A percentile compares a stretch with the other conserved stretches of the same genome.
These are phyloP conservation scores for Australoheros scitulus DNA, from an alignment of 2,113 vertebrate genomes.

Conservation along the genomic window DNA sequence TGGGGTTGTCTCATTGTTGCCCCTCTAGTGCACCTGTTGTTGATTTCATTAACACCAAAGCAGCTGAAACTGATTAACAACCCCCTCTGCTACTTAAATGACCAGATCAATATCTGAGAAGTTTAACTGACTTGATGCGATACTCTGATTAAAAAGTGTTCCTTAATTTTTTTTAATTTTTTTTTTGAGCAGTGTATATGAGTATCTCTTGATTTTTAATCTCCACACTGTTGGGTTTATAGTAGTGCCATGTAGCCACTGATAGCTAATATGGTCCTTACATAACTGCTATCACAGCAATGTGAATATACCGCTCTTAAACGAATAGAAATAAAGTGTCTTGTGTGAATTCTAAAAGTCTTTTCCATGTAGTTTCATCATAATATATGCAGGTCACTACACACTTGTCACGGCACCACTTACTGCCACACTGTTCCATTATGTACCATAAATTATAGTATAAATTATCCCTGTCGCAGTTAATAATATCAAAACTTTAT, in stretches of 20 bases:
- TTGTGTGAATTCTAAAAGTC: conserved; percentile 40
- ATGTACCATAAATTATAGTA: conserved; percentile 69
- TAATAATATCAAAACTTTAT: conserved; percentile 71
- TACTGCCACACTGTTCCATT: conserved; percentile 65
- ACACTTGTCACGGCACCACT: conserved; percentile 41
- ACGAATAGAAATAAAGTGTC: not conserved
- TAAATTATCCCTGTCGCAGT: conserved; percentile 72
- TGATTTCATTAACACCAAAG: no score
- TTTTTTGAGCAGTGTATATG: not conserved
- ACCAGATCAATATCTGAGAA: no score
- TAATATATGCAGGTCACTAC: conserved; percentile 68
- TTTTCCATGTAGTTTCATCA: conserved; percentile 42
- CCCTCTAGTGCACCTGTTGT: no score
- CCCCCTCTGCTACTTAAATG: no score
- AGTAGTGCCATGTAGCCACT: conserved; percentile 14
- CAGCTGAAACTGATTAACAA: no score
- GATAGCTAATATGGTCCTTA: conserved; percentile 27
- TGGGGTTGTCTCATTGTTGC: no score
- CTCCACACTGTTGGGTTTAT: not conserved
- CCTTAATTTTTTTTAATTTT: no score
- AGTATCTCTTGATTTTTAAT: not conserved
- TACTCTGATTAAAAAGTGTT: no score
- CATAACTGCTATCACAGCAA: conserved; percentile 30
- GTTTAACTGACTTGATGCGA: no score
- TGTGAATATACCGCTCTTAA: conserved; percentile 31